A percentile compares a stretch with the other conserved stretches of the same genome.
These are phyloP conservation scores for Schizotus pectinicornis DNA, from an alignment of 2,888 invertebrate species.

Conservation along the genomic window DNA sequence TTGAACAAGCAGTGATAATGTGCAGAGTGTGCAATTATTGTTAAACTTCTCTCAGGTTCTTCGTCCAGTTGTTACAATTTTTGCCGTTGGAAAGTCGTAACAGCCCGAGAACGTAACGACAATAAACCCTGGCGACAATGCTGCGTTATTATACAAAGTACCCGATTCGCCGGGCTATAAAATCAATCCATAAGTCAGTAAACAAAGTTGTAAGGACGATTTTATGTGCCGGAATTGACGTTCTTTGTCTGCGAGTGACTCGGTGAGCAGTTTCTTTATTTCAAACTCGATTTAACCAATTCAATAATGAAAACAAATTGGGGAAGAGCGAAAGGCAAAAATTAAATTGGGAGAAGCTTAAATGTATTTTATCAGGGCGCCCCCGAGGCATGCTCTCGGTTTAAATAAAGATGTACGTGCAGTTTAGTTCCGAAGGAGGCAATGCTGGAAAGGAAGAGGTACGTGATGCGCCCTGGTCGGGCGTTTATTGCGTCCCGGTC, in stretches of 20 bases:
- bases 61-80: too few species aligned
- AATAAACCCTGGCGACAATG: too few species aligned
- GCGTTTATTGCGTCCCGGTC: constrained; percentile 3
- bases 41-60: too few species aligned
- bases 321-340: constrained; percentile 38
- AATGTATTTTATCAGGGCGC: constrained; percentile 42
- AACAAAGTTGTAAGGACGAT: constrained; percentile 1
- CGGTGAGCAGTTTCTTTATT: constrained; percentile 10
- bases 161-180: neutral
- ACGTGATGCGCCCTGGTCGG: constrained; percentile 16
- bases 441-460: constrained; percentile 18
- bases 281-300: constrained; percentile 34
- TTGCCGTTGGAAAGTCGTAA: too few species aligned
- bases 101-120: too few species aligned
- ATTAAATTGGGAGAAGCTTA: constrained; percentile 43
- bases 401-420: constrained; percentile 50
- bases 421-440: constrained; percentile 26
- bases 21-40: too few species aligned
- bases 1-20: too few species aligned
- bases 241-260: neutral
- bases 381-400: constrained; percentile 43
- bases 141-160: neutral
- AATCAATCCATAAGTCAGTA: neutral
- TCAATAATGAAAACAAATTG: constrained; percentile 38
- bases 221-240: neutral